Conservation (phyloP, 2,797 vertebrate species). For the Ctenochaetus hawaiiensis region DNA sequence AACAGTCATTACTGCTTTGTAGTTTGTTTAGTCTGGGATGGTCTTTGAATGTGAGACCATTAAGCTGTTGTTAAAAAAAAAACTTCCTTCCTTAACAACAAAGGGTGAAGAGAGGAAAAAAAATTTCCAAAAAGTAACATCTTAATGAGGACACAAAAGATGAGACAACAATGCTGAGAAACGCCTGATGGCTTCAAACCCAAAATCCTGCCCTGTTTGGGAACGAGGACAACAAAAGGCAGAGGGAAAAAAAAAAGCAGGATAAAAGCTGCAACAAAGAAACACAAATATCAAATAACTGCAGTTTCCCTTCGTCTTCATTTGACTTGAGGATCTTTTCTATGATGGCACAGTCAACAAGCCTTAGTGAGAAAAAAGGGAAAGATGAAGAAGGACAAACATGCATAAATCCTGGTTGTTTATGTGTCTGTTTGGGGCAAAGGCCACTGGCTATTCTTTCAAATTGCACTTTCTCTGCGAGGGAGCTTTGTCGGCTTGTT, state of each 20-base stretch:
- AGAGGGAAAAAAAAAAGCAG: constrained; percentile 35
- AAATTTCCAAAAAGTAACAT: constrained; percentile 35
- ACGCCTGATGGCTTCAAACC: constrained; percentile 45
- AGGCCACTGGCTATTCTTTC: constrained; percentile 31
- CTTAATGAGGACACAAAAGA: constrained; percentile 60
- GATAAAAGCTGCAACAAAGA: constrained; percentile 54
- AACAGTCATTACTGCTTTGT: neutral
- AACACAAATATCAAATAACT: constrained; percentile 49
- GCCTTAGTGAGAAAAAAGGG: constrained; percentile 14
- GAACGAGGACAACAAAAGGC: constrained; percentile 37
- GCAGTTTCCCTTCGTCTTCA: constrained; percentile 39
- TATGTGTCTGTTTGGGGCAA: constrained; percentile 31
- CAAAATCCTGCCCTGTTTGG: constrained; percentile 29
- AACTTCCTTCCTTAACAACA: constrained; percentile 14
- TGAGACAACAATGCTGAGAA: constrained; percentile 38
- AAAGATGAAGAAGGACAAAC: constrained; percentile 28
- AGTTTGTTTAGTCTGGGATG: constrained; percentile 29
- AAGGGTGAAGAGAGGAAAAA: neutral
- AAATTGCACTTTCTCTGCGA: constrained; percentile 15
- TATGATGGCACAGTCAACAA: constrained; percentile 43
- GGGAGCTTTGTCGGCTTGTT: constrained; percentile 22
- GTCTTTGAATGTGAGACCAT: constrained; percentile 40
- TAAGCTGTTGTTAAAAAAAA: constrained; percentile 27
- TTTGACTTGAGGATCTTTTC: constrained; percentile 57
- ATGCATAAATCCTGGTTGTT: constrained; percentile 34